Evolutionary conservation across 2,113 vertebrate genomes (phyloP), one percentile per base, ranked within the genome.

Genomic region (Tragelaphus imberbis): DNA sequence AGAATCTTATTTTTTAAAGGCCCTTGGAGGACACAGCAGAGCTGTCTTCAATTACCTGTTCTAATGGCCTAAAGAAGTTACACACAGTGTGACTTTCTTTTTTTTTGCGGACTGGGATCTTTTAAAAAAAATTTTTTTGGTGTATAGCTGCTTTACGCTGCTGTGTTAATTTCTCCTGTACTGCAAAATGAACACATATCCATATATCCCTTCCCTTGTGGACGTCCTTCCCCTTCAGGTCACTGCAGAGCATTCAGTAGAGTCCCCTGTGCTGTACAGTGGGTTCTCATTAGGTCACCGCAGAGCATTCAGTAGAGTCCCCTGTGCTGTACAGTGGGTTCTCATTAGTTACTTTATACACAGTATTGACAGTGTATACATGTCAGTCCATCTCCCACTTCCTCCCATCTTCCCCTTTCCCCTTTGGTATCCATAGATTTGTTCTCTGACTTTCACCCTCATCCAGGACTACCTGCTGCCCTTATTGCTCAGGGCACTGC

Each of bases 181-280:
- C 0, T 0, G 71, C 71, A 44, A 77, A 44, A 7, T 25, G 71
- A 75, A 75, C 36, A 75, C 12, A 77, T 27, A 77, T 44, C 36
- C 71, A 77, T 14, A 44, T 4, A 4, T 13, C 71, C 71, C 12
- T 3, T 40, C 71, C 71, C 21, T 40, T 44, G 25, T 23, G 36
- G 36, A 25, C 11, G 0, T 44, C 5, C 21, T 61, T 13, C 36
- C 71, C 6, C 19, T 44, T 44, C 23, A 44, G 71, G 71, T 7
- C 71, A 44, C 11, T 0, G 3, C 36, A 75, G 71, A 75, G 71
- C 21, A 7, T 44, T 3, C 40, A 44, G 21, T 0, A 25, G 71
- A 14, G 68, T 44, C 19, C 11, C 71, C 11, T 75, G 11, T 0
- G 1, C 71, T 27, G 11, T 14, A 7, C 6, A 71, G 36, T 0